phyloP scores from a whole-genome alignment of 2,113 vertebrate genomes.

The Cygnus buccinator region DNA sequence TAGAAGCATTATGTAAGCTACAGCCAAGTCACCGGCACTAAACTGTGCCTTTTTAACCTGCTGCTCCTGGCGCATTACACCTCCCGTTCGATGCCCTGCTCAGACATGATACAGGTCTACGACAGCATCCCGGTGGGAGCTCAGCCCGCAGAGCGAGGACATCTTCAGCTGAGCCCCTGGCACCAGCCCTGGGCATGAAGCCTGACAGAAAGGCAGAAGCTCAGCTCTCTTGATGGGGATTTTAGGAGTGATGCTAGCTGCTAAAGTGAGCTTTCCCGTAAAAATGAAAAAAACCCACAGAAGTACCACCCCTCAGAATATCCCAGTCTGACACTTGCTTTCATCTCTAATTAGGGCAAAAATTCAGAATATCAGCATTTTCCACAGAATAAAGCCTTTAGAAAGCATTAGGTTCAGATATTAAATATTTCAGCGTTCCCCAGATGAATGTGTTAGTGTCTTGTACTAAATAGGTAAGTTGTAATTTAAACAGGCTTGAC shows the following conservation, averaged over 20 bases:
- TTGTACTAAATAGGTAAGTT: not conserved
- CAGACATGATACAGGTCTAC: accelerated
- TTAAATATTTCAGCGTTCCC: not conserved
- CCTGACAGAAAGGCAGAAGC: not conserved
- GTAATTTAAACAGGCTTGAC: constrained; percentile 23
- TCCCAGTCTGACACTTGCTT: not conserved
- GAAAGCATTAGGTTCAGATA: not conserved
- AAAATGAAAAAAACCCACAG: not conserved
- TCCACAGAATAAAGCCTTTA: not conserved
- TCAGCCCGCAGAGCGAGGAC: not conserved
- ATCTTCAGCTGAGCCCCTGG: not conserved
- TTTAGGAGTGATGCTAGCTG: not conserved
- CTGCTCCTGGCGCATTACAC: not conserved
- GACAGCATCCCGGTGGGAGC: not conserved
- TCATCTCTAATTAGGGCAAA: constrained; percentile 14
- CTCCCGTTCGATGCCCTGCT: not conserved
- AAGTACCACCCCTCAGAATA: not conserved
- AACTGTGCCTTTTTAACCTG: not conserved
- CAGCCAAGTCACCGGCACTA: not conserved
- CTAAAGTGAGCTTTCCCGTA: not conserved
- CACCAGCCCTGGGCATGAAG: not conserved
- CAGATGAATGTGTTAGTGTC: not conserved
- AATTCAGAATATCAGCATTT: not conserved
- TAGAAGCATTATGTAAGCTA: constrained; percentile 1
- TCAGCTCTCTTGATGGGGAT: not conserved